Percentiles rank a stretch among this genome's conserved stretches.
Conservation (phyloP, 2,888 invertebrate genomes). For the Labia minor region DNA sequence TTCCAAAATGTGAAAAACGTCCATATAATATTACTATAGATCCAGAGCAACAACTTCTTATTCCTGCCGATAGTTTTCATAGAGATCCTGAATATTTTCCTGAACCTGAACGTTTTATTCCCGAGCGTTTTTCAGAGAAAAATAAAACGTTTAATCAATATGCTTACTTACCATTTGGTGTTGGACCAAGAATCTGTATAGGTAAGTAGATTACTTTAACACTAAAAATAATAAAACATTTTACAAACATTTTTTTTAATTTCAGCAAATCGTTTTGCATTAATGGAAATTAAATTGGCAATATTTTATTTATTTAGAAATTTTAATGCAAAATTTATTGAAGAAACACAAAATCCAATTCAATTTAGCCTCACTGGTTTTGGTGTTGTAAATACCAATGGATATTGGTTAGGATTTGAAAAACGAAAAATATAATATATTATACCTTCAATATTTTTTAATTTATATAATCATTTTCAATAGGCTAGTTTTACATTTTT, state of each 20-base stretch:
- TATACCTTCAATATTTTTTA: too few relatives aligned
- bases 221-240: too few relatives aligned
- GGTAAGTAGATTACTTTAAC: background rate
- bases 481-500: too few relatives aligned
- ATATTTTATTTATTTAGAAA: background rate
- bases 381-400: background rate
- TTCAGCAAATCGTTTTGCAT: background rate
- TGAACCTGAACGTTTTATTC: background rate
- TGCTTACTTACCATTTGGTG: background rate
- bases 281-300: background rate
- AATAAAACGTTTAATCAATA: background rate
- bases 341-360: background rate
- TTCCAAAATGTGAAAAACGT: background rate
- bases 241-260: background rate
- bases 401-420: background rate
- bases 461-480: too few relatives aligned
- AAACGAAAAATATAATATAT: background rate
- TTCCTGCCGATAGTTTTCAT: background rate
- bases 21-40: background rate
- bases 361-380: background rate
- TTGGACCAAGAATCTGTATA: background rate
- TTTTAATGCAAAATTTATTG: background rate
- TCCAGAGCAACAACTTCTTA: background rate
- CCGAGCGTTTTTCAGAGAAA: background rate
- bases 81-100: slow-evolving; percentile 2